These are phyloP conservation scores for Cryptocheilus praepositus DNA, from an alignment of 2,888 invertebrate species.

Conservation along the genomic window DNA sequence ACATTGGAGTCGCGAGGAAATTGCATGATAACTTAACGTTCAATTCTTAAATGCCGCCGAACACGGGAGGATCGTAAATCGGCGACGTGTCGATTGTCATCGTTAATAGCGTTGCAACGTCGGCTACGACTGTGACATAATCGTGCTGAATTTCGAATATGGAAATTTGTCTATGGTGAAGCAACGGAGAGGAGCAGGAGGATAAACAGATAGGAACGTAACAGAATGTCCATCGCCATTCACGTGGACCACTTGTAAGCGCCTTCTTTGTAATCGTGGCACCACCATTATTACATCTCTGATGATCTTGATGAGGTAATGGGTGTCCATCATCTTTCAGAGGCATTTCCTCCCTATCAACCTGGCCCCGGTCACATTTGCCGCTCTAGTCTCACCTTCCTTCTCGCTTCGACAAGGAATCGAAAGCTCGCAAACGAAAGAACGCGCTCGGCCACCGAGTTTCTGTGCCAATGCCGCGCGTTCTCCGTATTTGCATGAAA, in stretches of 20 bases:
- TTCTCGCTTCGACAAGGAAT: not conserved
- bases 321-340: slow-evolving; percentile 66
- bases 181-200: slow-evolving; percentile 14
- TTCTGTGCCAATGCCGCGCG: not conserved
- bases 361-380: slow-evolving; percentile 34
- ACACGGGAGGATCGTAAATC: no score
- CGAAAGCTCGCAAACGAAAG: slow-evolving; percentile 2
- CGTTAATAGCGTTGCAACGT: no score
- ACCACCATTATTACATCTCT: slow-evolving; percentile 63
- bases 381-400: slow-evolving; percentile 16
- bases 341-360: slow-evolving; percentile 61
- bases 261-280: slow-evolving; percentile 61
- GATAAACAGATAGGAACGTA: slow-evolving; percentile 11
- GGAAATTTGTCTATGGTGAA: not conserved
- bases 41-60: no score
- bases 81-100: no score
- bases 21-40: no score
- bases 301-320: slow-evolving; percentile 70
- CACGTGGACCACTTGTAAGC: slow-evolving; percentile 44
- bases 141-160: no score
- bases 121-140: no score
- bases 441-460: not conserved
- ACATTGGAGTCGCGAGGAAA: no score
- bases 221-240: slow-evolving; percentile 34
- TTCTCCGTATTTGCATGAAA: no score